phyloP scores from a whole-genome alignment of 2,113 vertebrate genomes.

The Psilopogon haemacephalus region DNA sequence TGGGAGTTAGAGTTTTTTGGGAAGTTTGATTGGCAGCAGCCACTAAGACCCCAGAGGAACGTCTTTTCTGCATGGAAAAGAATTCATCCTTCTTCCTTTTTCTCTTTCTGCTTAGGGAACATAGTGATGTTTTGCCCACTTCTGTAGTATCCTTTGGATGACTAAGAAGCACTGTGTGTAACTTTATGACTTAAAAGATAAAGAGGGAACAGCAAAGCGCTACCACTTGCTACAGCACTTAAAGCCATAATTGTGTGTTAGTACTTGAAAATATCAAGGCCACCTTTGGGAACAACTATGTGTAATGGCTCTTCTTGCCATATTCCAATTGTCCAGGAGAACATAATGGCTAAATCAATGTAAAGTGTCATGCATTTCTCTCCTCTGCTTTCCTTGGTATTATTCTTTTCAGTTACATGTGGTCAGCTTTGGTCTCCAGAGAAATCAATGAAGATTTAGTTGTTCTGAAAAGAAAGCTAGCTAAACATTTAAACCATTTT shows the following conservation, averaged over 20 bases:
- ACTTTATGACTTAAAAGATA: background rate
- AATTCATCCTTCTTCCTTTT: background rate
- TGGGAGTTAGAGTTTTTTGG: background rate
- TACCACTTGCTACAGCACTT: background rate
- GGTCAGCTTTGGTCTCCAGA: constrained; percentile 29
- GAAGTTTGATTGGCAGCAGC: background rate
- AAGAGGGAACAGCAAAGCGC: background rate
- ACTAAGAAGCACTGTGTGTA: background rate
- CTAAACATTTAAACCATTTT: constrained; percentile 46
- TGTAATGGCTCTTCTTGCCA: constrained; percentile 30
- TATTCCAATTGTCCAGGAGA: background rate
- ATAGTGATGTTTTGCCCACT: background rate
- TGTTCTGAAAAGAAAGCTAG: constrained; percentile 11
- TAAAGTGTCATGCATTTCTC: constrained; percentile 20
- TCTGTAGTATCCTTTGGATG: background rate
- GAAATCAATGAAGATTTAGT: constrained; percentile 62
- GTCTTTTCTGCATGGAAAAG: background rate
- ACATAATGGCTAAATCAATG: constrained; percentile 41
- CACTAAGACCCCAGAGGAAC: background rate
- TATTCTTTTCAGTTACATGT: constrained; percentile 22
- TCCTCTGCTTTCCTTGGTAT: background rate
- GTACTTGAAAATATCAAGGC: constrained; percentile 41
- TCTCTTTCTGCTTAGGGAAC: background rate
- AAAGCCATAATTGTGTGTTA: constrained; percentile 20
- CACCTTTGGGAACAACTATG: background rate